Evolutionary conservation across 1,140 invertebrate genomes (phyloP).

Genomic region (Diachasma alloeum): DNA sequence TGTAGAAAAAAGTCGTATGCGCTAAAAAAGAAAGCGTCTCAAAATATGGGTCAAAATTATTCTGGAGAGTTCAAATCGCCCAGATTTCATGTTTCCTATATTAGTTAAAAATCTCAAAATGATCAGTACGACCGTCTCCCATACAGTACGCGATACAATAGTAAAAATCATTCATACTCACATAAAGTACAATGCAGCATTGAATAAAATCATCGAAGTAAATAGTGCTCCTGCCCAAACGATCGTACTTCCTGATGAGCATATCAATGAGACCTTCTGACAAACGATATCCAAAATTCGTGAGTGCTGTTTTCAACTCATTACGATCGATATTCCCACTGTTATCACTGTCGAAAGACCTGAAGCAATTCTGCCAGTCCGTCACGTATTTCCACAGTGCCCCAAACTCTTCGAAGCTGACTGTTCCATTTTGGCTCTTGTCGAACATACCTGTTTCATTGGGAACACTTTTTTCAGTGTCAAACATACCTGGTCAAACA

Average conservation of each 20-base stretch:
- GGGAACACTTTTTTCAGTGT: constrained; percentile 55
- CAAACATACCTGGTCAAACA: constrained; percentile 59
- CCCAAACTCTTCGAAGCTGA: constrained; percentile 95
- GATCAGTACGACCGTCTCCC: too few species aligned
- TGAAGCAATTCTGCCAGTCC: constrained; percentile 98
- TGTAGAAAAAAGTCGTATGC: background rate
- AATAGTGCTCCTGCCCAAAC: constrained; percentile 88
- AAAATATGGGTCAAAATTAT: too few species aligned
- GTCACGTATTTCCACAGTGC: constrained; percentile 97
- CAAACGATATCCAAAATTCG: constrained; percentile 91
- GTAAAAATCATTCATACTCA: constrained; percentile 70
- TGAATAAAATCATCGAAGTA: constrained; percentile 99
- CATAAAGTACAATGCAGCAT: constrained; percentile 91
- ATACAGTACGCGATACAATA: too few species aligned
- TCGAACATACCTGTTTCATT: constrained; percentile 94
- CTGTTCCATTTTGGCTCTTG: constrained; percentile 85
- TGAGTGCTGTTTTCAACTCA: constrained; percentile 90
- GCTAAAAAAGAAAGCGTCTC: too few species aligned
- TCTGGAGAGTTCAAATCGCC: too few species aligned
- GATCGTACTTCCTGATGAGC: constrained; percentile 92
- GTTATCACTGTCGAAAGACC: constrained; percentile 92
- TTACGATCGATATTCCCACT: constrained; percentile 94
- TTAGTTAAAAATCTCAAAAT: too few species aligned
- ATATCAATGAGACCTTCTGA: constrained; percentile 85
- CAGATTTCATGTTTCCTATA: too few species aligned